Base-by-base conservation (phyloP, 2,113 vertebrate species). In the Tringa solitaria region DNA sequence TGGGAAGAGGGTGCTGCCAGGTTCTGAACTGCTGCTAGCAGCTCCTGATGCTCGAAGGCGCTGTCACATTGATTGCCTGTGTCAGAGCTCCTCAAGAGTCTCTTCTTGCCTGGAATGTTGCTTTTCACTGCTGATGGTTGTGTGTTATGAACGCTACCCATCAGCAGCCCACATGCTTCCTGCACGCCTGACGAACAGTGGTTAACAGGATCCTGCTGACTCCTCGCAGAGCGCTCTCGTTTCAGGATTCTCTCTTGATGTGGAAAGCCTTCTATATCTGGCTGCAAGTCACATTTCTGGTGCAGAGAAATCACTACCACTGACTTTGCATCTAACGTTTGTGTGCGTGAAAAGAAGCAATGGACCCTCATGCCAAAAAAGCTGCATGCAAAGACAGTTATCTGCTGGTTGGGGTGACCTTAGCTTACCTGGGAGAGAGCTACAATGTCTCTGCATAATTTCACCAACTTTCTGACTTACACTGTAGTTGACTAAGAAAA, bases 171-270 rank as follows among this genome's bases (percentile, higher is more conserved):
- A 54, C 0, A 0, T n/a, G 56, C 61, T 65, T 54, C 53, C 53
- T 51, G 65, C n/a, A 50, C 0, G 3, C 37, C 61, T 46, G 43
- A 72, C 0, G 0, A 87, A 70, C 13, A 32, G 64, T 2, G 15
- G 28, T 41, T 48, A 84, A 75, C 77, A 51, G n/a, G 51, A 78
- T 65, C 83, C 83, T 83, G 67, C 39, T 9, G 35, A 79, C 78
- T 41, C 1, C 1, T 67, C 61, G 77, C 59, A 77, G 12, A 27
- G 41, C 11, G 4, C 60, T 65, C 54, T 78, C 26, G 32, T 73
- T 84, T 74, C 77, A 87, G 46, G 24, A 87, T 64, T 24, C 32
- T 59, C 56, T 87, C 65, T 60, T 87, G 64, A 81, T 59, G 22
- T 57, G 37, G 77, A 93, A 84, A 84, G 51, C 46, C 35, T 39